Conservation (phyloP, 2,113 vertebrate genomes). For the Halcyon malimbica region DNA sequence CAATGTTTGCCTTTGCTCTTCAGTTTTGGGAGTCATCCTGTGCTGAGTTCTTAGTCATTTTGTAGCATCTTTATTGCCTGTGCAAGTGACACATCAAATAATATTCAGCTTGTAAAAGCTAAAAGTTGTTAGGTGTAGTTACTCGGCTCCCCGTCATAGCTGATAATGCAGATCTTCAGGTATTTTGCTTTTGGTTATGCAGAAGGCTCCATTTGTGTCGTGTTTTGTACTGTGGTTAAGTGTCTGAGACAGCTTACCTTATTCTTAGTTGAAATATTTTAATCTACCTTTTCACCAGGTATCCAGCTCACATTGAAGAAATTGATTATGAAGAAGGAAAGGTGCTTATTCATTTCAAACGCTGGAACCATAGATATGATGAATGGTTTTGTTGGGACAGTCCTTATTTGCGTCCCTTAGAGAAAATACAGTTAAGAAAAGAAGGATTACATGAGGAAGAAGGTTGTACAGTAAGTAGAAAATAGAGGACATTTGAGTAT, state of each 20-base stretch:
- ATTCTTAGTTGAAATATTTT: neutral
- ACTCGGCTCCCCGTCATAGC: neutral
- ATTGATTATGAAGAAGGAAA: conserved; percentile 94
- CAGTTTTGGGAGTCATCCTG: neutral
- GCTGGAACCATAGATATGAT: conserved; percentile 95
- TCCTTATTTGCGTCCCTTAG: conserved; percentile 89
- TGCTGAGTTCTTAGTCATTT: neutral
- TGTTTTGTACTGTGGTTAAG: neutral
- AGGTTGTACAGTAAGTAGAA: conserved; percentile 82
- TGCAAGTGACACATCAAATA: neutral
- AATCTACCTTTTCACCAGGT: conserved; percentile 78
- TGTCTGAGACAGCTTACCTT: neutral
- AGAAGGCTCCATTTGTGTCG: neutral
- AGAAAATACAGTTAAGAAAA: conserved; percentile 91
- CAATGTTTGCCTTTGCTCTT: neutral
- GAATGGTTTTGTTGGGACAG: conserved; percentile 98
- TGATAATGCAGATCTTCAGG: neutral
- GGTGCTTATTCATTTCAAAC: conserved; percentile 92
- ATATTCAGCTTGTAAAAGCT: neutral
- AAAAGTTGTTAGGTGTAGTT: neutral
- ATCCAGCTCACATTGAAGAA: conserved; percentile 93
- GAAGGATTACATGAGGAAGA: conserved; percentile 88
- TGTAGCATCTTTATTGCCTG: neutral
- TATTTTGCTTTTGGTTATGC: neutral
- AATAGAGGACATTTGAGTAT: neutral